Evolutionary conservation across 1,140 invertebrate species (phyloP).

Genomic region (Steinernema khuongi): DNA sequence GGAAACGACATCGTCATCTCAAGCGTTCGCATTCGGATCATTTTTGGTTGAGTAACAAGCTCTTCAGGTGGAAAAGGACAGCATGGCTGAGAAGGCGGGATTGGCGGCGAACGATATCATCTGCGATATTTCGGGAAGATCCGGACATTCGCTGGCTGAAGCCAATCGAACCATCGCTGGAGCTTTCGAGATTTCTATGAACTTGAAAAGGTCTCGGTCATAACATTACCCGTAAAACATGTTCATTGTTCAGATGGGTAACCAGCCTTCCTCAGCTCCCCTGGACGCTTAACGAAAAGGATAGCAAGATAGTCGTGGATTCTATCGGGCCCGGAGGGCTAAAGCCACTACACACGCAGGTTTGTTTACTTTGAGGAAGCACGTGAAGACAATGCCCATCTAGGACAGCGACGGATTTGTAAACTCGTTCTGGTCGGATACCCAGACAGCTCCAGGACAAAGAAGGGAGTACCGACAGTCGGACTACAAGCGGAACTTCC

Average conservation of each 20-base stretch:
- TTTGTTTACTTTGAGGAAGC: background rate
- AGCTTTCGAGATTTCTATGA: constrained; percentile 26
- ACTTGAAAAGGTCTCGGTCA: constrained; percentile 28
- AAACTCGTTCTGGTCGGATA: background rate
- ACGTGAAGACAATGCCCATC: background rate
- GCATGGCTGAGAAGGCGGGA: constrained; percentile 33
- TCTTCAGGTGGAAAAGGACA: constrained; percentile 37
- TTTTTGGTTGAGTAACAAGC: no score
- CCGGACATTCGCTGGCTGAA: constrained; percentile 13
- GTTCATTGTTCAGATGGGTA: constrained; percentile 30
- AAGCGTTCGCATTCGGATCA: background rate
- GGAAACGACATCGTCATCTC: constrained; percentile 29
- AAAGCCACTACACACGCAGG: constrained; percentile 9
- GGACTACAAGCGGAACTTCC: background rate
- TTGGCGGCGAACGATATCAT: constrained; percentile 25
- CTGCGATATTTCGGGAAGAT: constrained; percentile 20
- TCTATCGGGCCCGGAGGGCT: constrained; percentile 23
- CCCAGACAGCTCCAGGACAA: background rate
- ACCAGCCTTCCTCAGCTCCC: constrained; percentile 28
- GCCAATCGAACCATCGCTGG: constrained; percentile 22
- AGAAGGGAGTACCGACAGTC: background rate
- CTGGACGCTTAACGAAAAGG: constrained; percentile 38
- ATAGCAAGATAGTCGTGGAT: constrained; percentile 37
- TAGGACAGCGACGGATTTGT: background rate
- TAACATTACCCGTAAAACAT: background rate